These are phyloP conservation scores for Pitta sordida DNA, from an alignment of 2,113 vertebrate species.

Conservation along the genomic window DNA sequence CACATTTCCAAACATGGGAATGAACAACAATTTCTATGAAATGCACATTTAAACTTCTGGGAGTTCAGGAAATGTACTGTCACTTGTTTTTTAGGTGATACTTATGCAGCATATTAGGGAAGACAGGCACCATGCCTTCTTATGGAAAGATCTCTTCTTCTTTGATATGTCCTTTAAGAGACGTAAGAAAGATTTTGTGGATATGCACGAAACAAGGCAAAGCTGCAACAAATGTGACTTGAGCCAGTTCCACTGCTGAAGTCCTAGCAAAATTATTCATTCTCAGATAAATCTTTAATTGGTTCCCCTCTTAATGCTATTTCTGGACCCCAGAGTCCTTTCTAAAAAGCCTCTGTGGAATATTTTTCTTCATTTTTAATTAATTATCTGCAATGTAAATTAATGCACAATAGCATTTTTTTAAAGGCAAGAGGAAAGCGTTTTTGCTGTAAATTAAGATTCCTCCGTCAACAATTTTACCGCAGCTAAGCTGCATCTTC, in stretches of 20 bases:
- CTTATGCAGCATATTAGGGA: not conserved
- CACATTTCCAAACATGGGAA: not conserved
- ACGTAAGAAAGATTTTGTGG: not conserved
- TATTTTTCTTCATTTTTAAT: conserved; percentile 75
- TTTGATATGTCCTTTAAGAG: not conserved
- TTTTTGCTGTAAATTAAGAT: conserved; percentile 68
- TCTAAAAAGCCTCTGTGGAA: conserved; percentile 64
- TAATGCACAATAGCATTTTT: conserved; percentile 66
- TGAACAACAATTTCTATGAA: not conserved
- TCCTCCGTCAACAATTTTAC: conserved; percentile 62
- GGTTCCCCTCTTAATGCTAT: conserved; percentile 46
- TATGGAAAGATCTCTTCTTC: not conserved
- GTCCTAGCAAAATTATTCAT: conserved; percentile 34
- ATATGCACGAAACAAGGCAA: not conserved
- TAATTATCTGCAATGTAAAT: conserved; percentile 75
- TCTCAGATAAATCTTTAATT: conserved; percentile 62
- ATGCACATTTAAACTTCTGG: not conserved
- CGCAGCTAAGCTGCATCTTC: conserved; percentile 38
- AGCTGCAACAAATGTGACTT: conserved; percentile 15
- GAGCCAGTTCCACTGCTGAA: conserved; percentile 1
- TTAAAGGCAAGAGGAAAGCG: conserved; percentile 61
- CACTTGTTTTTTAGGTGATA: not conserved
- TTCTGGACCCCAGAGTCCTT: conserved; percentile 57
- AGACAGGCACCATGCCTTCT: not conserved
- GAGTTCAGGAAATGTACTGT: not conserved